A percentile compares a stretch with the other conserved stretches of the same genome.
Conservation (phyloP, 2,888 invertebrate genomes). For the Hypomecis atomaria region DNA sequence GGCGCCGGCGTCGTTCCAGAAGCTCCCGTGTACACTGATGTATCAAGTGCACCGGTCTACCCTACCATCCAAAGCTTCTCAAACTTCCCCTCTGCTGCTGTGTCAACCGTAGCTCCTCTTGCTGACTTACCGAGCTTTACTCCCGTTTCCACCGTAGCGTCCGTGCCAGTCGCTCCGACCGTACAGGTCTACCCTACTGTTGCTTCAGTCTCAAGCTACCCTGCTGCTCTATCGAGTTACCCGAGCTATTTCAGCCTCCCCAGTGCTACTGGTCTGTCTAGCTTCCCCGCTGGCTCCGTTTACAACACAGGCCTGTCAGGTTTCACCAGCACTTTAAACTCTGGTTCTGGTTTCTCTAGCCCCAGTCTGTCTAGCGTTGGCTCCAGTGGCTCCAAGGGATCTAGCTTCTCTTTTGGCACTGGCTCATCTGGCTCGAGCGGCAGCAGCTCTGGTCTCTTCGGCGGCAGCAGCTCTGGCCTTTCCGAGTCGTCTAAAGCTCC, state of each 20-base stretch:
- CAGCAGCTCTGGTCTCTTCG: neutral
- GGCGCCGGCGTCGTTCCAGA: conserved; percentile 24
- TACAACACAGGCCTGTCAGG: neutral
- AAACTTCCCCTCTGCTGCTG: conserved; percentile 3
- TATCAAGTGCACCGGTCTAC: conserved; percentile 13
- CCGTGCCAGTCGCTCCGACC: too few relatives aligned
- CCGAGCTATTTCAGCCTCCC: neutral
- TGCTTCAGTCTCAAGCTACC: conserved; percentile 2
- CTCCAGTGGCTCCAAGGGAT: conserved; percentile 14
- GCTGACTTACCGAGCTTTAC: conserved; percentile 17
- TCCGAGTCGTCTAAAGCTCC: conserved; percentile 25
- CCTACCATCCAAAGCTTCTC: neutral
- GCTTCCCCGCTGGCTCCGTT: neutral
- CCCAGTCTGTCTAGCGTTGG: neutral
- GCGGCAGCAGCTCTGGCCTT: conserved; percentile 15
- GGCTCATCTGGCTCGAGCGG: conserved; percentile 1
- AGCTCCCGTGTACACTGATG: conserved; percentile 16
- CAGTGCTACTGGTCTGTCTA: neutral
- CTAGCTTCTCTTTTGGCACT: conserved; percentile 3
- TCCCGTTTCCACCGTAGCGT: neutral
- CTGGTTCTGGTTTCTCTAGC: neutral
- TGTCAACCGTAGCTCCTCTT: conserved; percentile 3
- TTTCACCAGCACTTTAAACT: too few relatives aligned
- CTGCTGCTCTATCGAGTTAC: neutral
- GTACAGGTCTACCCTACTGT: too few relatives aligned